Evolutionary conservation across 2,113 vertebrate genomes (phyloP).

Genomic region (Accipiter cooperii): DNA sequence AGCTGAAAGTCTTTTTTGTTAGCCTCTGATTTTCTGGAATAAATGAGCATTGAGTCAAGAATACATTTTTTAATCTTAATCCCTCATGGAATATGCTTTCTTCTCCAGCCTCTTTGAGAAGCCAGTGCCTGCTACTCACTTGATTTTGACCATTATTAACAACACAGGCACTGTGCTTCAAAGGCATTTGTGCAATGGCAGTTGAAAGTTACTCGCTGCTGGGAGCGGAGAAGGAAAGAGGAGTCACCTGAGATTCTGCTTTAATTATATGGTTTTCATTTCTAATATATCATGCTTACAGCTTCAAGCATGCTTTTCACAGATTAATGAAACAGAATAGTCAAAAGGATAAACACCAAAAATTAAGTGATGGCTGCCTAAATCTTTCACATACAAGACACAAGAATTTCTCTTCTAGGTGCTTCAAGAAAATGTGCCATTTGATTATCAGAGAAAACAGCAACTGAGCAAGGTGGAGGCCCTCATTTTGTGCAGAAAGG

Average conservation of each 20-base stretch:
- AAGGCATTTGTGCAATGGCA: background rate
- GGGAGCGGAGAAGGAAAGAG: background rate
- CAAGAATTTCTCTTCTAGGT: background rate
- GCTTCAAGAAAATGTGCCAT: background rate
- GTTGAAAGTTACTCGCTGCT: background rate
- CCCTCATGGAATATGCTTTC: background rate
- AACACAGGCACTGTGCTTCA: background rate
- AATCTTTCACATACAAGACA: background rate
- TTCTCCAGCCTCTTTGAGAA: background rate
- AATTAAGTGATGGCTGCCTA: background rate
- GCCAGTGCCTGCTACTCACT: background rate
- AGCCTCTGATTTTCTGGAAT: background rate
- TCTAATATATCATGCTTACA: background rate
- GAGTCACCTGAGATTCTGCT: background rate
- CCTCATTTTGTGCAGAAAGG: background rate
- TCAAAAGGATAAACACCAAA: background rate
- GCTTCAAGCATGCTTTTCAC: background rate
- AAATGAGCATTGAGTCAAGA: background rate
- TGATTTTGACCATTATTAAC: background rate
- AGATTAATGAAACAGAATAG: background rate
- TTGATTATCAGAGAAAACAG: background rate
- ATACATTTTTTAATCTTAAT: background rate
- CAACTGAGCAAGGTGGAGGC: background rate
- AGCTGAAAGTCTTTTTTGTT: background rate
- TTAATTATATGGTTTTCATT: background rate